These are phyloP conservation scores for Neoaliturus tenellus DNA, from an alignment of 2,888 invertebrate species.

Conservation along the genomic window DNA sequence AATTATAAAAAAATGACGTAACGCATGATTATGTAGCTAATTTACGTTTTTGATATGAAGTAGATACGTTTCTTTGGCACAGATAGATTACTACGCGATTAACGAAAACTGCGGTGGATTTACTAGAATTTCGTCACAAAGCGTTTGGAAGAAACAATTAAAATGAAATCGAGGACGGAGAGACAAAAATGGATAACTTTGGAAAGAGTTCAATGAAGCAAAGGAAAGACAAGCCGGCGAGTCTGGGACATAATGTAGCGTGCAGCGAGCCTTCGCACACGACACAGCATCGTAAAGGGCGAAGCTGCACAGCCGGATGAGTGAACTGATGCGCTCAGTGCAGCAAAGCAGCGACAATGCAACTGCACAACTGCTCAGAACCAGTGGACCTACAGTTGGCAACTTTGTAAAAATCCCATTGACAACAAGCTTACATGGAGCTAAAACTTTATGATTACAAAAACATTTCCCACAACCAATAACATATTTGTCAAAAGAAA, in stretches of 20 bases:
- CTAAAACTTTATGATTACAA: neutral
- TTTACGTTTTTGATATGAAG: too few relatives aligned
- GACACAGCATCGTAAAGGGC: neutral
- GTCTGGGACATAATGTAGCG: neutral
- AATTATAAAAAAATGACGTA: too few relatives aligned
- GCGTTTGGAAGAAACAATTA: neutral
- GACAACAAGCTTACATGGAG: neutral
- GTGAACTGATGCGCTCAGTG: neutral
- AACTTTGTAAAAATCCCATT: neutral
- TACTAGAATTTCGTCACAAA: neutral
- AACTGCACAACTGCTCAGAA: neutral
- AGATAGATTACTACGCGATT: too few relatives aligned
- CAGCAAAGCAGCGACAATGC: neutral
- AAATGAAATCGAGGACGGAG: neutral
- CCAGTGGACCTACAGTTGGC: neutral
- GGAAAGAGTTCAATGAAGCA: neutral
- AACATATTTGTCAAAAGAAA: too few relatives aligned
- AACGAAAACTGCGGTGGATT: too few relatives aligned
- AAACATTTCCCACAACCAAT: too few relatives aligned
- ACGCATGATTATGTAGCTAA: too few relatives aligned
- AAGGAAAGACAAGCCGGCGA: neutral
- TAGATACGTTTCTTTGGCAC: too few relatives aligned
- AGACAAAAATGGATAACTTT: neutral
- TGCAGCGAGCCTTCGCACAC: neutral
- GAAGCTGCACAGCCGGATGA: neutral